phyloP scores from a whole-genome alignment of 2,113 vertebrate genomes.

The Aspidoscelis tigris region DNA sequence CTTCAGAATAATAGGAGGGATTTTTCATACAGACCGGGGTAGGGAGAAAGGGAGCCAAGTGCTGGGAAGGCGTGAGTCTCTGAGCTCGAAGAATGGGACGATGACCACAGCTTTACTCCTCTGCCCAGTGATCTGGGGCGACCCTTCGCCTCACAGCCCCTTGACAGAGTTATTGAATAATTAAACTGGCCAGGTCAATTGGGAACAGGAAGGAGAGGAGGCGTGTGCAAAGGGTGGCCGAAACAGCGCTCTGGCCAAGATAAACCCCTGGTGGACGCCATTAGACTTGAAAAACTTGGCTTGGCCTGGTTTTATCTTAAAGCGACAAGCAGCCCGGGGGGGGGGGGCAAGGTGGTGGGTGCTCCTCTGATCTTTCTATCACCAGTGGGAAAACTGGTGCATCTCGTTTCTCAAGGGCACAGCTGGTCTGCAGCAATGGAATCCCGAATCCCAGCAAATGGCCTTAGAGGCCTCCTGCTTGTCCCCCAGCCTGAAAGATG shows the following conservation, averaged over 20 bases:
- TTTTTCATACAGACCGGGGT: not conserved
- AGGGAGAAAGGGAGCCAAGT: not conserved
- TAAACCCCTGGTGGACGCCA: not conserved
- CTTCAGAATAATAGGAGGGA: not conserved
- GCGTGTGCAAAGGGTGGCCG: not conserved
- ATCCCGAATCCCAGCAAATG: no score
- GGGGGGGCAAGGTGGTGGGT: not conserved
- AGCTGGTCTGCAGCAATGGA: no score
- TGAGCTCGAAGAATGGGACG: fast-evolving
- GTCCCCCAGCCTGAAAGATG: no score
- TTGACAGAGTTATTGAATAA: not conserved
- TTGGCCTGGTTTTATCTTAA: not conserved
- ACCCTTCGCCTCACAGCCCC: fast-evolving
- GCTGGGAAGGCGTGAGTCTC: not conserved
- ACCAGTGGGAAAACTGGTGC: no score
- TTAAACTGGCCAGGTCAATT: not conserved
- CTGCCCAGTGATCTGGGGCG: fast-evolving
- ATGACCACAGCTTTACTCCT: not conserved
- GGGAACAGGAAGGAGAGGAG: not conserved
- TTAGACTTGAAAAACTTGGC: not conserved
- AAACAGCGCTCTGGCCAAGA: not conserved
- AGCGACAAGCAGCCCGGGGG: not conserved
- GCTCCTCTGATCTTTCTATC: not conserved
- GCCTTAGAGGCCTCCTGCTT: no score
- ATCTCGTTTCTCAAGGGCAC: not conserved